phyloP scores from a whole-genome alignment of 1,140 invertebrate genomes.

The Sweltsa coloradensis region DNA sequence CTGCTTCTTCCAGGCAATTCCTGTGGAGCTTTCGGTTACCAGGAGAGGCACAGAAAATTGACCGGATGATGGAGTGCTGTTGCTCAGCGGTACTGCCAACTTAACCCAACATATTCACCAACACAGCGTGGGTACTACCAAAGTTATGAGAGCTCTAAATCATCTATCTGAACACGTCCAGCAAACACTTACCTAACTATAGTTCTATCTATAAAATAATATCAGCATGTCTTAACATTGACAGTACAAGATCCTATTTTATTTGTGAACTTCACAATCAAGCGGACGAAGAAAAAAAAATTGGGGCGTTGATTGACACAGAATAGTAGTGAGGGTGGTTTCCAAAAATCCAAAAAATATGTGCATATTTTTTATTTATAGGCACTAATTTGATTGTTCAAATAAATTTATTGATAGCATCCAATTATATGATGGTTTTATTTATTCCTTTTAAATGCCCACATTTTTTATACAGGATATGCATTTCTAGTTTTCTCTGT shows the following conservation, averaged over 20 bases:
- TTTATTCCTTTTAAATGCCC: too few species aligned
- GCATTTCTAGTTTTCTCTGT: too few species aligned
- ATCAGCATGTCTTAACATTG: not conserved
- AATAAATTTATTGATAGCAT: too few species aligned
- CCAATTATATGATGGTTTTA: too few species aligned
- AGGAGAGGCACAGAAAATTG: constrained; percentile 98
- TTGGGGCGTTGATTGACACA: too few species aligned
- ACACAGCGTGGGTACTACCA: constrained; percentile 49
- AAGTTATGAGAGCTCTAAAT: not conserved
- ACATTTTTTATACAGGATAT: too few species aligned
- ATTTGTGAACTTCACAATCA: not conserved
- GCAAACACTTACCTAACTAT: not conserved
- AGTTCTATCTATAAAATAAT: not conserved
- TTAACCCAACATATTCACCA: constrained; percentile 94
- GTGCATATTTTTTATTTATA: too few species aligned
- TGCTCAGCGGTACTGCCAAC: constrained; percentile 91
- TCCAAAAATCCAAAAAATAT: too few species aligned
- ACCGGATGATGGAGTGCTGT: constrained; percentile 99
- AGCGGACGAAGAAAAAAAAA: not conserved
- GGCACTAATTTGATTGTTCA: too few species aligned
- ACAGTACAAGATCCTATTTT: not conserved
- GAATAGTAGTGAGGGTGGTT: too few species aligned
- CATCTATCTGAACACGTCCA: not conserved
- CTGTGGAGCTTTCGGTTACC: constrained; percentile 96
- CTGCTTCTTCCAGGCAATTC: constrained; percentile 77